phyloP scores from a whole-genome alignment of 2,113 vertebrate species.

The Cyphomyrus plagiostoma region DNA sequence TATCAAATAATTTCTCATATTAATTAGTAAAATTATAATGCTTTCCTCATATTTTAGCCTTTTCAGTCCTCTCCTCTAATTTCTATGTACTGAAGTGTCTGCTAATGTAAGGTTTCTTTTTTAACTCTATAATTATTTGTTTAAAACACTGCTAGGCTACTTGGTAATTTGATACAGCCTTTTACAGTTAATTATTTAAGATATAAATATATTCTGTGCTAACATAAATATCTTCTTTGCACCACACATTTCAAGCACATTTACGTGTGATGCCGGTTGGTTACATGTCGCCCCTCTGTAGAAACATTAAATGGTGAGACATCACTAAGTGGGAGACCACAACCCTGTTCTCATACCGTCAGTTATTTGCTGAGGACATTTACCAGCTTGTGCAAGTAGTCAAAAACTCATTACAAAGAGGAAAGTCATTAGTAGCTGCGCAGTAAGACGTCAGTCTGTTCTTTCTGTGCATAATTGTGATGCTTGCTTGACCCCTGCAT shows the following conservation, averaged over 20 bases:
- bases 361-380: slow-evolving; percentile 19
- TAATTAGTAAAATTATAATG: not conserved
- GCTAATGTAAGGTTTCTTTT: not conserved
- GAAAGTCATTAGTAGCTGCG: slow-evolving; percentile 15
- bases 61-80: not conserved
- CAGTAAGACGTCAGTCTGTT: slow-evolving; percentile 17
- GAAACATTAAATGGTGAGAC: not conserved
- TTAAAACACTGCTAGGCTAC: not conserved
- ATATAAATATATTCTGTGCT: not conserved
- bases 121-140: not conserved
- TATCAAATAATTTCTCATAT: not conserved
- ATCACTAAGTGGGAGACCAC: not conserved
- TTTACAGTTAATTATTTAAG: not conserved
- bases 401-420: slow-evolving; percentile 20
- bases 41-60: not conserved
- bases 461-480: slow-evolving; percentile 2
- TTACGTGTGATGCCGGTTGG: not conserved
- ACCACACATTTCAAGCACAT: not conserved
- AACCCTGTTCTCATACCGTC: not conserved
- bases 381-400: slow-evolving; percentile 15
- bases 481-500: slow-evolving; percentile 7
- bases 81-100: not conserved
- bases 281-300: not conserved
- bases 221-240: not conserved
- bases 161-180: not conserved